A percentile compares a stretch with the other conserved stretches of the same genome.
Evolutionary conservation across 2,888 invertebrate genomes (phyloP).

Genomic region (Fragum fragum): DNA sequence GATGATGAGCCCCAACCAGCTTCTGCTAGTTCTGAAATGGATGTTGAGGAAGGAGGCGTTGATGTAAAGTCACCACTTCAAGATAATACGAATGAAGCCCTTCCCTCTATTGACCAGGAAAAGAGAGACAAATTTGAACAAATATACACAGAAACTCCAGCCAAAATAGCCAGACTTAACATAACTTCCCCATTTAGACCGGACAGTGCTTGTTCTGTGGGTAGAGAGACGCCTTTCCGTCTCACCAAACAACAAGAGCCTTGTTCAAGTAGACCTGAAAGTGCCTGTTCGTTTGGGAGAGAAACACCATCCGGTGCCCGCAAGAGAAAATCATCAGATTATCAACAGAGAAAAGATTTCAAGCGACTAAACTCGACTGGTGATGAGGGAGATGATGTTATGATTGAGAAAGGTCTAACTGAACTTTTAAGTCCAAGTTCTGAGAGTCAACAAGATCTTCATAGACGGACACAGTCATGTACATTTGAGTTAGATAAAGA

Average conservation of each 20-base stretch:
- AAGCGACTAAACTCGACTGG: constrained; percentile 70
- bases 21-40: constrained; percentile 22
- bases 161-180: constrained; percentile 62
- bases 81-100: background rate
- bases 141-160: constrained; percentile 54
- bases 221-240: constrained; percentile 55
- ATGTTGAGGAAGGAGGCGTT: background rate
- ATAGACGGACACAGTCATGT: constrained; percentile 67
- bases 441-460: constrained; percentile 35
- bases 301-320: constrained; percentile 72
- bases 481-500: constrained; percentile 61
- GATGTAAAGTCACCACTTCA: background rate
- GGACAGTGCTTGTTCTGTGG: constrained; percentile 66
- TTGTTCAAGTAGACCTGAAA: constrained; percentile 64
- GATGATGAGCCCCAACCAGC: background rate
- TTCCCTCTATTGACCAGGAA: background rate
- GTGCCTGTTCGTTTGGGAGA: constrained; percentile 69
- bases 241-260: constrained; percentile 44
- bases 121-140: constrained; percentile 43
- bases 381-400: constrained; percentile 62
- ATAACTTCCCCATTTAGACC: constrained; percentile 63
- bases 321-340: constrained; percentile 69
- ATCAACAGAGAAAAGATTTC: constrained; percentile 47
- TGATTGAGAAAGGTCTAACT: background rate
- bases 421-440: constrained; percentile 46